Evolutionary conservation across 2,113 vertebrate species (phyloP).

Genomic region (Peromyscus leucopus): DNA sequence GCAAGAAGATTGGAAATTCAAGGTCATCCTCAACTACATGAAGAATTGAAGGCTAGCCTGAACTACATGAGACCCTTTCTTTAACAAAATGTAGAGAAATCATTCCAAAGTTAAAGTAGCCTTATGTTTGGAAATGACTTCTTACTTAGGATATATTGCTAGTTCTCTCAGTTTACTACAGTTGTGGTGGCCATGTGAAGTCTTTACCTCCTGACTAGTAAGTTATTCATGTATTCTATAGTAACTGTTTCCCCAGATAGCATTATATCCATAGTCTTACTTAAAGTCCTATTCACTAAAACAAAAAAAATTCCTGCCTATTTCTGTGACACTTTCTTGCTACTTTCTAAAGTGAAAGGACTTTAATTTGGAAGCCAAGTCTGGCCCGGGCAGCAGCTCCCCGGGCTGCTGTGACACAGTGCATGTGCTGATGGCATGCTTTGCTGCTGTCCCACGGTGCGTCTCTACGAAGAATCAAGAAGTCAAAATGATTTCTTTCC

Average conservation of each 20-base stretch:
- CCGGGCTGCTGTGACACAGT: no score
- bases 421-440: rapidly evolving
- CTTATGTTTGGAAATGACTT: not conserved
- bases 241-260: not conserved
- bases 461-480: not conserved
- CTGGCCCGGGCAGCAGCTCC: not conserved
- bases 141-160: not conserved
- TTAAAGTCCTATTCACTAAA: slow-evolving; percentile 3
- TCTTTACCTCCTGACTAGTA: not conserved
- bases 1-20: not conserved
- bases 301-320: not conserved
- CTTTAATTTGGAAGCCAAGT: not conserved
- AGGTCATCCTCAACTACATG: not conserved
- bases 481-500: not conserved
- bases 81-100: not conserved
- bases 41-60: not conserved
- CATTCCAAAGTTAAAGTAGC: not conserved
- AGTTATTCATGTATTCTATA: slow-evolving; percentile 3
- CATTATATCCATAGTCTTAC: not conserved
- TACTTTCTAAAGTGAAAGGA: not conserved
- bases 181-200: not conserved
- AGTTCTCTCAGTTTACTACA: not conserved
- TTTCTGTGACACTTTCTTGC: not conserved
- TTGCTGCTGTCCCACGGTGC: not conserved
- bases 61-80: not conserved